A percentile compares a stretch with the other conserved stretches of the same genome.
phyloP scores from a whole-genome alignment of 1,140 invertebrate genomes.

The Drosophila burlai region DNA sequence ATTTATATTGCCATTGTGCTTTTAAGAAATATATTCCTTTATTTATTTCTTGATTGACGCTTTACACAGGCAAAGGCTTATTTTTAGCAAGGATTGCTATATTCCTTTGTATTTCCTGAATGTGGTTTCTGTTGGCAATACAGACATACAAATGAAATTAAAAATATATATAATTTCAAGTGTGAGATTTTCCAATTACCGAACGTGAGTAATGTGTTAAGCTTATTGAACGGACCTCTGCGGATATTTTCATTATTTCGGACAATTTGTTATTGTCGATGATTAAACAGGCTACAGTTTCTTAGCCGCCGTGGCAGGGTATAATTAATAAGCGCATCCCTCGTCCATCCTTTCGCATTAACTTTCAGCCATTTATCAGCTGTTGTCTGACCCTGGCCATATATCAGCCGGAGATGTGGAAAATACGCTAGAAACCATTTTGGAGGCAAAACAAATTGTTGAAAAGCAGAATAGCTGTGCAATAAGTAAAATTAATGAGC shows the following conservation, averaged over 20 bases:
- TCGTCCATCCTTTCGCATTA: constrained; percentile 11
- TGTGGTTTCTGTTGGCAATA: background rate
- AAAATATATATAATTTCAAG: background rate
- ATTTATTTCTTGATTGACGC: background rate
- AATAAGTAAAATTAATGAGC: constrained; percentile 83
- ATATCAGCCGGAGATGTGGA: constrained; percentile 60
- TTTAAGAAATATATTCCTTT: background rate
- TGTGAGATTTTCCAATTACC: background rate
- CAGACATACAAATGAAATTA: background rate
- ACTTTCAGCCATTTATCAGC: constrained; percentile 65
- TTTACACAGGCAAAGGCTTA: background rate
- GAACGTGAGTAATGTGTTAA: constrained; percentile 30
- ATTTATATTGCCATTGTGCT: background rate
- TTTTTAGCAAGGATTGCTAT: background rate
- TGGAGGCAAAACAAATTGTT: constrained; percentile 73
- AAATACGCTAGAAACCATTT: constrained; percentile 67
- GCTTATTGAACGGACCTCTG: constrained; percentile 9
- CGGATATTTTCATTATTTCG: constrained; percentile 30
- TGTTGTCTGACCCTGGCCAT: constrained; percentile 59
- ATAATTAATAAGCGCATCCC: constrained; percentile 61
- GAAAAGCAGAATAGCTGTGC: constrained; percentile 47
- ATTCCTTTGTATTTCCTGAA: background rate
- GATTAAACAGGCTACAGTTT: constrained; percentile 24
- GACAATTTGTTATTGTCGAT: constrained; percentile 64
- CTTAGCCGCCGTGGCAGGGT: constrained; percentile 19